Percentiles rank a stretch among this genome's conserved stretches.
phyloP scores from a whole-genome alignment of 2,888 invertebrate genomes.

The Amphimallon solstitiale region DNA sequence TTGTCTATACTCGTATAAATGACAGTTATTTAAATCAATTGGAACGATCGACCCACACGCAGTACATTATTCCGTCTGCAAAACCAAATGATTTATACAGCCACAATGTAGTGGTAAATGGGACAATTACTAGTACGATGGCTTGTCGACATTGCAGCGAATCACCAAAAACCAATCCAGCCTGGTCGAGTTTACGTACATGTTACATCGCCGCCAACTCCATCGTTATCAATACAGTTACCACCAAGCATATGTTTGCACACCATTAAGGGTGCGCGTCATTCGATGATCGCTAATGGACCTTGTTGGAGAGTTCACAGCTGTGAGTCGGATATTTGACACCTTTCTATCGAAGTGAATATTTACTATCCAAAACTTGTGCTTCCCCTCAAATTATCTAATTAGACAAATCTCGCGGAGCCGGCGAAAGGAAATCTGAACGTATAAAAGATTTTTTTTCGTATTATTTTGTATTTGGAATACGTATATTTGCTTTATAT shows the following conservation, averaged over 20 bases:
- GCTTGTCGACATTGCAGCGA: not conserved
- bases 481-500: too few species aligned
- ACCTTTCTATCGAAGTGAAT: conserved; percentile 10
- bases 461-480: too few species aligned
- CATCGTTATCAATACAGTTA: conserved; percentile 18
- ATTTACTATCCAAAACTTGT: not conserved
- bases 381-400: not conserved
- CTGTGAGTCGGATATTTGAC: conserved; percentile 33
- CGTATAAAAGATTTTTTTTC: too few species aligned
- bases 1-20: not conserved
- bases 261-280: conserved; percentile 40
- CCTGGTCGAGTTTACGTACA: conserved; percentile 10
- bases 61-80: conserved; percentile 28
- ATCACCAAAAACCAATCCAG: conserved; percentile 1
- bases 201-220: conserved; percentile 7
- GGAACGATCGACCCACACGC: conserved; percentile 18
- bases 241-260: conserved; percentile 45
- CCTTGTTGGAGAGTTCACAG: conserved; percentile 29
- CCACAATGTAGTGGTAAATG: conserved; percentile 41
- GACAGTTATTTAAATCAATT: conserved; percentile 29
- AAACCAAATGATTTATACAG: conserved; percentile 44
- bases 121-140: conserved; percentile 39
- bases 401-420: not conserved
- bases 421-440: too few species aligned
- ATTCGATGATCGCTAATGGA: conserved; percentile 36